Evolutionary conservation across 2,113 vertebrate genomes (phyloP).

Genomic region (Neolamprologus fasciatus): DNA sequence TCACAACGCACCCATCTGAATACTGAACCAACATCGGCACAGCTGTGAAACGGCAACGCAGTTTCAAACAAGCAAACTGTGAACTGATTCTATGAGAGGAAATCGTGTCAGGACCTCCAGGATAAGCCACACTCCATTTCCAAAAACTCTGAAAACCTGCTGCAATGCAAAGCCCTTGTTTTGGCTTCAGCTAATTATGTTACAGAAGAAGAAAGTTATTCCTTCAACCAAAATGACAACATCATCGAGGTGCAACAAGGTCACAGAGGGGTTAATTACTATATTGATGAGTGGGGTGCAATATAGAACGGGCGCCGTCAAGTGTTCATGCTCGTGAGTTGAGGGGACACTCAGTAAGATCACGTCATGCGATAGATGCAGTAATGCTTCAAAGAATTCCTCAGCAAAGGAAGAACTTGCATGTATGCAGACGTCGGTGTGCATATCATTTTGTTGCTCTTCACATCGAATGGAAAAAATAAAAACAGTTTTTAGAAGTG

Average conservation of each 20-base stretch:
- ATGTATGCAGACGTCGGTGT: background rate
- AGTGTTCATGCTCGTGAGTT: background rate
- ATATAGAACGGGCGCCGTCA: background rate
- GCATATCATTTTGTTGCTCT: background rate
- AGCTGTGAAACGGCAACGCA: conserved; percentile 5
- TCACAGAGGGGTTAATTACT: background rate
- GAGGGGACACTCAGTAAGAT: background rate
- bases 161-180: background rate
- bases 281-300: background rate
- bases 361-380: background rate
- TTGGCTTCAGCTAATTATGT: background rate
- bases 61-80: background rate
- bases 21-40: background rate
- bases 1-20: background rate
- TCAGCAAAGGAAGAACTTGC: background rate
- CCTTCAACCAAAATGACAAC: background rate
- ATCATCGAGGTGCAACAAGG: background rate
- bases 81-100: background rate
- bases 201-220: background rate
- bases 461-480: background rate
- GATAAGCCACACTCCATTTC: background rate
- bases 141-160: background rate
- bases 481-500: background rate
- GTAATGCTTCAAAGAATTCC: background rate
- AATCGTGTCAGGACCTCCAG: background rate